Evolutionary conservation across 2,797 vertebrate genomes (phyloP), one percentile per base, ranked within the genome.

Genomic region (Chelonia mydas): DNA sequence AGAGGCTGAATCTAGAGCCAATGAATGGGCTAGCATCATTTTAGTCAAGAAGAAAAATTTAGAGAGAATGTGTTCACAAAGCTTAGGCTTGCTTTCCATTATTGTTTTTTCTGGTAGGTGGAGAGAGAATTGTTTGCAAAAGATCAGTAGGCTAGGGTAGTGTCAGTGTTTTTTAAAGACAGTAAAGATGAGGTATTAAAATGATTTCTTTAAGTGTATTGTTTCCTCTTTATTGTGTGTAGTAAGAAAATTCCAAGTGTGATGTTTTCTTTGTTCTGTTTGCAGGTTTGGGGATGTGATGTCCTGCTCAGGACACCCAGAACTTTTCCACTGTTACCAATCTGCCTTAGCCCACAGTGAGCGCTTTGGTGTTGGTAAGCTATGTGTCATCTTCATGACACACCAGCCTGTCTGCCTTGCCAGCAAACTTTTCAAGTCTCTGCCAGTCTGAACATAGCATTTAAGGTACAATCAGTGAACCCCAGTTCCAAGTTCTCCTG

Each of bases 11-110:
- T 31, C 6, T 54, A 21, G 50, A 84, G 45, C 83, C 1, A 94
- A 19, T 92, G 0, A 90, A 11, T 53, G n/a, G 17, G 0, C 2
- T 21, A 55, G 5, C 37, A 51, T 31, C 5, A 45, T 80, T 92
- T 84, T 91, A 41, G 10, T 59, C 53, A 90, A 91, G 50, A 79
- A 72, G 83, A 79, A 83, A 84, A 41, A 37, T 1, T 77, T 7
- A 68, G 19, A 5, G n/a, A 68, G n/a, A 68, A 68, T 37, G 17
- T 37, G 37, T 37, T 68, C 10, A 68, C n/a, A 68, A 65, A 65
- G 33, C 17, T n/a, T 37, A 65, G 28, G 31, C 15, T 16, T 7
- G 59, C 28, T 33, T 50, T 55, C 17, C 1, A 1, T 41, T 21
- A 19, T 25, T 37, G 10, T 21, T 51, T 11, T 1, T 6, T 3